Percentiles rank a stretch among this genome's conserved stretches.
Evolutionary conservation across 2,888 invertebrate species (phyloP).

Genomic region (Yponomeuta cagnagella): DNA sequence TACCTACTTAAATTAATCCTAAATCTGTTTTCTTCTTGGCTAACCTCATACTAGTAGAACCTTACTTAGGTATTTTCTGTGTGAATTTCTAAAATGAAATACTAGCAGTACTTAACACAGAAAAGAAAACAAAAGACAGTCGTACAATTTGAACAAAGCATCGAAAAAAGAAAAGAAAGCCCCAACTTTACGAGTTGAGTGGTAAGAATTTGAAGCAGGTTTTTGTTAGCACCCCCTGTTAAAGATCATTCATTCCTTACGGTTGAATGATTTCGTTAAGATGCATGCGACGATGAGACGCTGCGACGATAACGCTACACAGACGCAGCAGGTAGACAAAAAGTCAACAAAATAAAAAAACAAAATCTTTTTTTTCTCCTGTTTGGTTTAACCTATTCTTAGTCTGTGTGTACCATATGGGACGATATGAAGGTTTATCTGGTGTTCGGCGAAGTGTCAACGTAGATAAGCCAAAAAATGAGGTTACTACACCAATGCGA

Average conservation of each 20-base stretch:
- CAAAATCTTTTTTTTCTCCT: neutral
- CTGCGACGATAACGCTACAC: constrained; percentile 4
- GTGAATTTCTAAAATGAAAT: neutral
- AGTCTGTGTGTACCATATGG: neutral
- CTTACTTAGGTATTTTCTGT: no score
- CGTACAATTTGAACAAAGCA: constrained; percentile 4
- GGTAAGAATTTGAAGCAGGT: constrained; percentile 38
- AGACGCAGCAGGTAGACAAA: constrained; percentile 48
- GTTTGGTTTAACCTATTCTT: neutral
- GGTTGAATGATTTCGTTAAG: constrained; percentile 54
- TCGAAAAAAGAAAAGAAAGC: neutral
- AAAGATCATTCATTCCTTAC: constrained; percentile 60
- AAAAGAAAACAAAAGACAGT: constrained; percentile 6
- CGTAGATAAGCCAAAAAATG: constrained; percentile 4
- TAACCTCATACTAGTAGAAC: no score
- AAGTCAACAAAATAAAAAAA: constrained; percentile 10
- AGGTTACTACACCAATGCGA: neutral
- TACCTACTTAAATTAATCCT: no score
- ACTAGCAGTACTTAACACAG: neutral
- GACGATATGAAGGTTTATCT: neutral
- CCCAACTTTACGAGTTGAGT: neutral
- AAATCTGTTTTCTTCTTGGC: no score
- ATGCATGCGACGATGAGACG: constrained; percentile 42
- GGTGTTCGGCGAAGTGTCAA: neutral
- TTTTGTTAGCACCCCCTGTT: constrained; percentile 38